A percentile compares a stretch with the other conserved stretches of the same genome.
These are phyloP conservation scores for Chloropsis cyanopogon DNA, from an alignment of 2,113 vertebrate species.

Conservation along the genomic window DNA sequence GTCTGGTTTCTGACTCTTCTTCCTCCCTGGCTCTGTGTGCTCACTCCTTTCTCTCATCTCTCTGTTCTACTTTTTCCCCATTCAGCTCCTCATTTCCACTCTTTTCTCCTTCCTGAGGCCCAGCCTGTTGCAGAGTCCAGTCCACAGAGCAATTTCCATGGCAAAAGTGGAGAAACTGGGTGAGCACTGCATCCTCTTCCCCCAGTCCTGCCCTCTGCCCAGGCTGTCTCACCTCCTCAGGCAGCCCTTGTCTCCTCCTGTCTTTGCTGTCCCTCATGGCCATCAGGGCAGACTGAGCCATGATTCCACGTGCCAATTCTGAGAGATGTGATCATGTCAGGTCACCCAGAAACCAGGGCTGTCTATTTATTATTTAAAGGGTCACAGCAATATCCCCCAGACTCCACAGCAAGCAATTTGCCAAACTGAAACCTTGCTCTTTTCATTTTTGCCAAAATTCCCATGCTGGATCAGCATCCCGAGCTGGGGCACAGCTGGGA, in stretches of 20 bases:
- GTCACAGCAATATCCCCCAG: background rate
- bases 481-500: accelerated
- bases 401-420: background rate
- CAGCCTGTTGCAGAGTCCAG: background rate
- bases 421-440: background rate
- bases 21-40: background rate
- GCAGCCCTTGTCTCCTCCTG: background rate
- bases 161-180: background rate
- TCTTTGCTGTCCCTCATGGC: background rate
- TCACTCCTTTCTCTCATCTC: background rate
- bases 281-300: background rate
- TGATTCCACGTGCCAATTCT: accelerated
- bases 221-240: background rate
- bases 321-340: background rate
- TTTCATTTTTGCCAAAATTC: background rate
- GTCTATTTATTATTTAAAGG: background rate
- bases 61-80: background rate
- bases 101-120: background rate
- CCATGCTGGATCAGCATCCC: background rate
- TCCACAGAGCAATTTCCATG: background rate
- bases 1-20: background rate
- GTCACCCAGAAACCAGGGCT: background rate
- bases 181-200: accelerated
- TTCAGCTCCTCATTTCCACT: background rate
- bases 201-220: background rate